Evolutionary conservation across 2,888 invertebrate species (phyloP).

Genomic region (Tenthredo livida): DNA sequence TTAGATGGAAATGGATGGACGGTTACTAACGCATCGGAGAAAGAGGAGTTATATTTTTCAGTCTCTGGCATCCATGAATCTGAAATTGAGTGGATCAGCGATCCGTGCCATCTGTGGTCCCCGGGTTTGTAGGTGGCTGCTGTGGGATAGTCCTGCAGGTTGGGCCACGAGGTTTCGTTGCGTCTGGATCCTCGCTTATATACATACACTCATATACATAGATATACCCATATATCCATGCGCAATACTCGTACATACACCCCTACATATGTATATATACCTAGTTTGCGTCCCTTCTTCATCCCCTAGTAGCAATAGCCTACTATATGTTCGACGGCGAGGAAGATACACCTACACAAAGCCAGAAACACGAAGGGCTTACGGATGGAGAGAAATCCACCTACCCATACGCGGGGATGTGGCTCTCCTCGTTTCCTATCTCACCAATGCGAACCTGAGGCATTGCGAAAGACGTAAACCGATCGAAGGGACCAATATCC

Average conservation of each 20-base stretch:
- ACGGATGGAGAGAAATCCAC: slow-evolving; percentile 12
- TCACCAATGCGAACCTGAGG: background rate
- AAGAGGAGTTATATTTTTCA: slow-evolving; percentile 66
- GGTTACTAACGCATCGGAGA: slow-evolving; percentile 30
- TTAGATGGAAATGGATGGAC: slow-evolving; percentile 20
- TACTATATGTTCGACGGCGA: background rate
- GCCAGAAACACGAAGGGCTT: slow-evolving; percentile 32
- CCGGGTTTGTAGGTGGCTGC: slow-evolving; percentile 20
- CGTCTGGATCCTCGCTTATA: background rate
- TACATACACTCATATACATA: background rate
- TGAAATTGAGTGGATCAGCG: slow-evolving; percentile 70
- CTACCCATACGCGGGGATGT: background rate
- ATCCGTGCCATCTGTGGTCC: slow-evolving; percentile 62
- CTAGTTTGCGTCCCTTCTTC: background rate
- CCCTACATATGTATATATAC: background rate
- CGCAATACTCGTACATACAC: too few species aligned
- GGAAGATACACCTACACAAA: background rate
- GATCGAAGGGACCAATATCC: slow-evolving; percentile 24
- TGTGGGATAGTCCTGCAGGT: slow-evolving; percentile 22
- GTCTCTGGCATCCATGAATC: slow-evolving; percentile 69
- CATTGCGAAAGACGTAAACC: slow-evolving; percentile 20
- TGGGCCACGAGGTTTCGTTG: background rate
- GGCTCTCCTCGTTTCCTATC: background rate
- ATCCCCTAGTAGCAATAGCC: background rate
- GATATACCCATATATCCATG: background rate